These are phyloP conservation scores for Acanthiza pusilla DNA, from an alignment of 2,797 vertebrate species.

Conservation along the genomic window DNA sequence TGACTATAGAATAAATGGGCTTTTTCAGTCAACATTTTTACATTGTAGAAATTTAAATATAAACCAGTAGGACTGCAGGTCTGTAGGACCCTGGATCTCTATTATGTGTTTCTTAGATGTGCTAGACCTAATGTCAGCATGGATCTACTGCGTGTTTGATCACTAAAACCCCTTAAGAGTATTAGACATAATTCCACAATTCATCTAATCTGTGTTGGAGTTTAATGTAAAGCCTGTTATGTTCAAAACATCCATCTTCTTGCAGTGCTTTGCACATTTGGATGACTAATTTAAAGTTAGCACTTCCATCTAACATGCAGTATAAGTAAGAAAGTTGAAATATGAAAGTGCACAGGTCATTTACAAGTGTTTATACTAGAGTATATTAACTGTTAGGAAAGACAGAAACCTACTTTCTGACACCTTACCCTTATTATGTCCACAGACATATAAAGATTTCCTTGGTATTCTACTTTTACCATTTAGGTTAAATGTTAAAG, in stretches of 20 bases:
- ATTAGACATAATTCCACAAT: conserved; percentile 41
- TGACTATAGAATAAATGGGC: not conserved
- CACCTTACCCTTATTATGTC: not conserved
- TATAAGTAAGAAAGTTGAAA: conserved; percentile 22
- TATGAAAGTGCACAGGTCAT: not conserved
- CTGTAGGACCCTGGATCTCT: not conserved
- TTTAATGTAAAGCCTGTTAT: conserved; percentile 53
- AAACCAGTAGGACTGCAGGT: not conserved
- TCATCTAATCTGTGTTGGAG: conserved; percentile 30
- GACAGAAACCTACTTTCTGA: not conserved
- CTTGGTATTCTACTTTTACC: not conserved
- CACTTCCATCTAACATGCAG: not conserved
- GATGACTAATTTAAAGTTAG: conserved; percentile 41
- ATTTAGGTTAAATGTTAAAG: not conserved
- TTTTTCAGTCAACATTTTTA: not conserved
- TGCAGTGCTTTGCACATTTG: conserved; percentile 24
- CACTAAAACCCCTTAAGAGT: conserved; percentile 43
- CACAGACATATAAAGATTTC: not conserved
- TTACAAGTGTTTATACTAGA: not conserved
- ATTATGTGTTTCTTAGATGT: not conserved
- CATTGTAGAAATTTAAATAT: not conserved
- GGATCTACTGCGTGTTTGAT: conserved; percentile 6
- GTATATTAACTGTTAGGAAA: not conserved
- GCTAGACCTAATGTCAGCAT: not conserved
- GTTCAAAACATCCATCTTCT: conserved; percentile 48